Evolutionary conservation across 2,797 vertebrate genomes (phyloP).

Genomic region (Ibycter americanus): DNA sequence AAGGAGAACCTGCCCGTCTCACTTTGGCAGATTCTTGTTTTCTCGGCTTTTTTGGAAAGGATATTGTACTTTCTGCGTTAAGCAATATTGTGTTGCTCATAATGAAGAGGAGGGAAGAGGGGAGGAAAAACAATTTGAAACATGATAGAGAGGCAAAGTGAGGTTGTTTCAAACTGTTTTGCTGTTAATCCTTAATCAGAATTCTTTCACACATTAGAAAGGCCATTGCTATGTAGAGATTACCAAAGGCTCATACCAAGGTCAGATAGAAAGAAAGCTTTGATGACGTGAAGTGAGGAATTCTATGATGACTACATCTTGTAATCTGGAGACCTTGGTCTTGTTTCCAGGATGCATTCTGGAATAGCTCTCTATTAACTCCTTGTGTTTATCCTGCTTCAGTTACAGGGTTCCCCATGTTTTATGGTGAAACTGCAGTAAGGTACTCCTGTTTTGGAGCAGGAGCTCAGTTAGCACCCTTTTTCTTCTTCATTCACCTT

Average conservation of each 20-base stretch:
- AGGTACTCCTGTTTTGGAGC: background rate
- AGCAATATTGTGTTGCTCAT: constrained; percentile 31
- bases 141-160: background rate
- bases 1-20: background rate
- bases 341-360: background rate
- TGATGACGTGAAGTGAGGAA: constrained; percentile 29
- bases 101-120: constrained; percentile 16
- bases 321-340: constrained; percentile 61
- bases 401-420: accelerated
- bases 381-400: background rate
- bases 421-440: background rate
- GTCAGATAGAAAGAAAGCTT: constrained; percentile 31
- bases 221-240: constrained; percentile 40
- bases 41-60: constrained; percentile 12
- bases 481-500: background rate
- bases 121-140: constrained; percentile 23
- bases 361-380: constrained; percentile 15
- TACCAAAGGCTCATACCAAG: constrained; percentile 40
- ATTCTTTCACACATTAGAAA: constrained; percentile 43
- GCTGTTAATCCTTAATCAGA: constrained; percentile 4
- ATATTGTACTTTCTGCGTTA: background rate
- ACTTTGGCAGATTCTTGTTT: background rate
- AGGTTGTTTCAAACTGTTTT: background rate
- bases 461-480: background rate
- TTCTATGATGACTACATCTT: constrained; percentile 48